Conservation (phyloP, 2,113 vertebrate genomes). For the Callipepla squamata region DNA sequence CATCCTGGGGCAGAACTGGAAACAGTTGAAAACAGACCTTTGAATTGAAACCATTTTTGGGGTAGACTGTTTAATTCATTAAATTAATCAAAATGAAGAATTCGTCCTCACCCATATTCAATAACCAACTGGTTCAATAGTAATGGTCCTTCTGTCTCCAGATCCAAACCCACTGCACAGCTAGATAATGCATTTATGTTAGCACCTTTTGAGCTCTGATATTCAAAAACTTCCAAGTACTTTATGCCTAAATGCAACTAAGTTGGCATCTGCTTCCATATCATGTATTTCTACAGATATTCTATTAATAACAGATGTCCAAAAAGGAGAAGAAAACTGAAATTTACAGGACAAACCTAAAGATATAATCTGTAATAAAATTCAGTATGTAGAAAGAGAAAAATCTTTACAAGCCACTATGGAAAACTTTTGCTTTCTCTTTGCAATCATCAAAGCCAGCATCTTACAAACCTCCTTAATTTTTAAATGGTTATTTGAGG, state of each 20-base stretch:
- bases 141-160: background rate
- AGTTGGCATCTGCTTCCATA: background rate
- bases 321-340: background rate
- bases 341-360: background rate
- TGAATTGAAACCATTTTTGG: background rate
- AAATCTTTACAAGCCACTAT: background rate
- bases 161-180: background rate
- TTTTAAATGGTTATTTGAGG: background rate
- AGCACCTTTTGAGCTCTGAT: background rate
- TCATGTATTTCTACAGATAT: background rate
- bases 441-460: background rate
- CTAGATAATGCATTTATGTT: background rate
- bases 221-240: background rate
- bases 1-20: background rate
- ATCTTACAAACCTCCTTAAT: background rate
- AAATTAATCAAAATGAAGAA: background rate
- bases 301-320: background rate
- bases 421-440: background rate
- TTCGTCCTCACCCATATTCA: background rate
- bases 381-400: background rate
- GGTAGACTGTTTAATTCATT: background rate
- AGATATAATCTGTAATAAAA: background rate
- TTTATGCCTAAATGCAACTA: background rate
- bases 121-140: background rate
- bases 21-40: background rate